Evolutionary conservation across 2,888 invertebrate genomes (phyloP).

Genomic region (Athalia rosae): DNA sequence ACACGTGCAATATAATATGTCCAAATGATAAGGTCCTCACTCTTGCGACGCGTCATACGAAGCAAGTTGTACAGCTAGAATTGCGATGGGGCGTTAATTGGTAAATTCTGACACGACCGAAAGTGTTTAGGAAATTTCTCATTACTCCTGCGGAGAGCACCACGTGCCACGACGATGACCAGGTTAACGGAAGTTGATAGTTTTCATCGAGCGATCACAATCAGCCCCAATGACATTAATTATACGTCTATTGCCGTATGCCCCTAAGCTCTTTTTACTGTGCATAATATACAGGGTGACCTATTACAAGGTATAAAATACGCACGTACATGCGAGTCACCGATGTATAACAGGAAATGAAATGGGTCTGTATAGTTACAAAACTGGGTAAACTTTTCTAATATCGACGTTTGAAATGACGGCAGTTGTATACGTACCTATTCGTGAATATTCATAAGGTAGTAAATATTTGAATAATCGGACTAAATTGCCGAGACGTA

Average conservation of each 20-base stretch:
- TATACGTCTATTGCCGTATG: constrained; percentile 1
- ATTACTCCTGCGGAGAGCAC: neutral
- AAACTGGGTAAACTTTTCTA: too few relatives aligned
- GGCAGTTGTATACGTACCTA: neutral
- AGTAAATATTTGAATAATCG: constrained; percentile 27
- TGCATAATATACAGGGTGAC: neutral
- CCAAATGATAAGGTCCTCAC: too few relatives aligned
- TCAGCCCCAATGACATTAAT: constrained; percentile 6
- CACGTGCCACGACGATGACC: neutral
- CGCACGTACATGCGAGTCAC: neutral
- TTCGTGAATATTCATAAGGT: constrained; percentile 17
- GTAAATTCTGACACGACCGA: constrained; percentile 1
- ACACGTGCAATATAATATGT: too few relatives aligned
- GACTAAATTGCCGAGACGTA: constrained; percentile 29
- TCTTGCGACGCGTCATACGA: neutral
- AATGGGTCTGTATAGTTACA: neutral
- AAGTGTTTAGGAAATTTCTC: neutral
- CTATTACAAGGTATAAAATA: neutral
- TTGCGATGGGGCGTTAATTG: constrained; percentile 1
- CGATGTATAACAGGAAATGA: neutral
- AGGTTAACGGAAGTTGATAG: constrained; percentile 3
- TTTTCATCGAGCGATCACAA: neutral
- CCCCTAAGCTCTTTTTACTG: neutral
- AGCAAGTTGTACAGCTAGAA: neutral
- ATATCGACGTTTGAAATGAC: neutral